Percentiles rank a stretch among this genome's conserved stretches.
Conservation (phyloP, 2,113 vertebrate species). For the Psilopsiagon aymara region DNA sequence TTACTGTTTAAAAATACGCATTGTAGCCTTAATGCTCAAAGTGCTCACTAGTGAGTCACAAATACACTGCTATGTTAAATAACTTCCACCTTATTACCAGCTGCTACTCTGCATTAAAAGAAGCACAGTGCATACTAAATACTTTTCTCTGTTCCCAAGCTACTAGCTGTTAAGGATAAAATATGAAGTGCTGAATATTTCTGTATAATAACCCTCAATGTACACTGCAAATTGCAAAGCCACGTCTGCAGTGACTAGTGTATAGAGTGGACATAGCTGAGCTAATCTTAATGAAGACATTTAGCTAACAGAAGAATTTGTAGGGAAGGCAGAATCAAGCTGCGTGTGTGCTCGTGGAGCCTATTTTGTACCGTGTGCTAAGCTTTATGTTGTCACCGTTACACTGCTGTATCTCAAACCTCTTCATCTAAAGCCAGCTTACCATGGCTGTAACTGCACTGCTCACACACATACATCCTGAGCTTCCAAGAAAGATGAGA, state of each 20-base stretch:
- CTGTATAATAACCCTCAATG: background rate
- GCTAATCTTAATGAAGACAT: background rate
- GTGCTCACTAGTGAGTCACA: conserved; percentile 8
- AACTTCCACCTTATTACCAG: conserved; percentile 27
- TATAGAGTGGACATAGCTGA: background rate
- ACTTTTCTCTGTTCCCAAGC: background rate
- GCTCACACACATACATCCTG: background rate
- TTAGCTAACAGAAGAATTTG: background rate
- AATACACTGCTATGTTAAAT: conserved; percentile 25
- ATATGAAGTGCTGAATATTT: background rate
- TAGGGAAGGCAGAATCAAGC: background rate
- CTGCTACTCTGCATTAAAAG: conserved; percentile 22
- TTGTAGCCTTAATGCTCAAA: background rate
- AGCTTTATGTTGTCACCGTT: background rate
- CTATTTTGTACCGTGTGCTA: background rate
- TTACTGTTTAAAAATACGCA: conserved; percentile 48
- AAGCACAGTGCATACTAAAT: background rate
- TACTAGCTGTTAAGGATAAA: background rate
- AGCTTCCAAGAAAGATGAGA: background rate
- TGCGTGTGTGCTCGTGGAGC: background rate
- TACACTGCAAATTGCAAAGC: background rate
- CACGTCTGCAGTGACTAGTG: background rate
- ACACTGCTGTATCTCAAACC: background rate
- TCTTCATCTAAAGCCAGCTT: background rate
- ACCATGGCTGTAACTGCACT: background rate